Percentiles rank a stretch among this genome's conserved stretches.
These are phyloP conservation scores for Drosophila nigromelanica DNA, from an alignment of 1,140 invertebrate species.

Conservation along the genomic window DNA sequence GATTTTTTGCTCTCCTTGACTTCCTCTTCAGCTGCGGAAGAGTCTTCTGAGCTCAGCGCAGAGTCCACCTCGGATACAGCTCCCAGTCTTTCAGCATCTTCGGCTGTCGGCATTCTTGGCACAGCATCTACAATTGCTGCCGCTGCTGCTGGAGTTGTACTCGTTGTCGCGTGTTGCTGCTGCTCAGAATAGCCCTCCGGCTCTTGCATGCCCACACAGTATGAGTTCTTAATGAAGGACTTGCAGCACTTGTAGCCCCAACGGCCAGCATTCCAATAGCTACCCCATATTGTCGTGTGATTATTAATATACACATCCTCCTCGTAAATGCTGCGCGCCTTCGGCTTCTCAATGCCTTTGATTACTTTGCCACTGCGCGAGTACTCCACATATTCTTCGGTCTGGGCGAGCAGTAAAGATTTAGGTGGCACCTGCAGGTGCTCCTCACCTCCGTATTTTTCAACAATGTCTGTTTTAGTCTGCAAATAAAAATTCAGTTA, in stretches of 20 bases:
- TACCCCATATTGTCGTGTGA: slow-evolving; percentile 97
- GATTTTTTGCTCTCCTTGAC: slow-evolving; percentile 85
- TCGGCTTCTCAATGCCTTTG: slow-evolving; percentile 93
- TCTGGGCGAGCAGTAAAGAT: slow-evolving; percentile 95
- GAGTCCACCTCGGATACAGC: slow-evolving; percentile 76
- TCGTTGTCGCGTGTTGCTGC: slow-evolving; percentile 69
- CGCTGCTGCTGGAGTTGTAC: not conserved
- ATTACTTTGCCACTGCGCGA: slow-evolving; percentile 94
- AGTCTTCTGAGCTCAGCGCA: slow-evolving; percentile 47
- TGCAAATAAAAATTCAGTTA: slow-evolving; percentile 23
- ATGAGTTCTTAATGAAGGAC: slow-evolving; percentile 91
- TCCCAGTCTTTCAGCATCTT: slow-evolving; percentile 28
- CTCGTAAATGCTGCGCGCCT: slow-evolving; percentile 93
- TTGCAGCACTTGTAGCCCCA: slow-evolving; percentile 99
- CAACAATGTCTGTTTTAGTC: slow-evolving; percentile 81
- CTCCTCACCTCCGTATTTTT: slow-evolving; percentile 90
- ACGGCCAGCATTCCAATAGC: slow-evolving; percentile 94
- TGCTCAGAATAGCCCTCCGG: slow-evolving; percentile 63
- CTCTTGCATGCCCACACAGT: slow-evolving; percentile 84
- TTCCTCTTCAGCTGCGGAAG: slow-evolving; percentile 74
- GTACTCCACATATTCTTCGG: slow-evolving; percentile 98
- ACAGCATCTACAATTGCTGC: slow-evolving; percentile 13
- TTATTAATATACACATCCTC: slow-evolving; percentile 97
- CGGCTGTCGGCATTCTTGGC: slow-evolving; percentile 11
- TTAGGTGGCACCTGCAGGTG: slow-evolving; percentile 94